Conservation (phyloP, 2,113 vertebrate species). For the Cheilinus undulatus region DNA sequence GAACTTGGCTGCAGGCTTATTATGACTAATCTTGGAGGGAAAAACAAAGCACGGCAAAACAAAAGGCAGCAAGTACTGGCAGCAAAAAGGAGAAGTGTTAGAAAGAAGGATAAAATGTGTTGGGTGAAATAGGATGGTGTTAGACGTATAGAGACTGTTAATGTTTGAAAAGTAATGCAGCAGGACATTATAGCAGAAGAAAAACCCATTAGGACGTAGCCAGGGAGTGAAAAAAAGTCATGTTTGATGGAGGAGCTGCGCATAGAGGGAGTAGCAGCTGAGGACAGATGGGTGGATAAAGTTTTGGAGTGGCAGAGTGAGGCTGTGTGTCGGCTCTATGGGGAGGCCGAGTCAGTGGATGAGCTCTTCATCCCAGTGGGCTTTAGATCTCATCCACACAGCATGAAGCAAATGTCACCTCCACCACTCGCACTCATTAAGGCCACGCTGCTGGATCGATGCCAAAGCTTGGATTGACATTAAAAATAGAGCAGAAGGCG, state of each 20-base stretch:
- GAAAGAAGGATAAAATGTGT: neutral
- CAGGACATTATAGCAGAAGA: neutral
- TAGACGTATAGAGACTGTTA: too few relatives aligned
- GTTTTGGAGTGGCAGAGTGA: slow-evolving; percentile 30
- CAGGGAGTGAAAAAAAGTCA: too few relatives aligned
- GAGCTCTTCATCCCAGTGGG: slow-evolving; percentile 64
- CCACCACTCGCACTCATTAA: slow-evolving; percentile 54
- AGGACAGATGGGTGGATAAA: slow-evolving; percentile 22
- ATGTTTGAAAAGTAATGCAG: too few relatives aligned
- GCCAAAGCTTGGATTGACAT: slow-evolving; percentile 42
- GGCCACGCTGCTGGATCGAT: slow-evolving; percentile 39
- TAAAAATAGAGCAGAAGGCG: slow-evolving; percentile 2
- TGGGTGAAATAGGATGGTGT: too few relatives aligned
- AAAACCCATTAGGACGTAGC: neutral
- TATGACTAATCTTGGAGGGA: neutral
- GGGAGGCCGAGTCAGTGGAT: slow-evolving; percentile 43
- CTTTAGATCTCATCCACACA: slow-evolving; percentile 52
- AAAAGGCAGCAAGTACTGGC: neutral
- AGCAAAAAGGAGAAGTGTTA: neutral
- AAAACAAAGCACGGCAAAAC: neutral
- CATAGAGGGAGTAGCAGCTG: neutral
- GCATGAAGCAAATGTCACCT: slow-evolving; percentile 76
- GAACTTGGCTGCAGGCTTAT: neutral
- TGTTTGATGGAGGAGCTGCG: neutral
- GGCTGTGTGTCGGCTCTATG: slow-evolving; percentile 1